Evolutionary conservation across 2,797 vertebrate species (phyloP).

Genomic region (Acanthornis magna): DNA sequence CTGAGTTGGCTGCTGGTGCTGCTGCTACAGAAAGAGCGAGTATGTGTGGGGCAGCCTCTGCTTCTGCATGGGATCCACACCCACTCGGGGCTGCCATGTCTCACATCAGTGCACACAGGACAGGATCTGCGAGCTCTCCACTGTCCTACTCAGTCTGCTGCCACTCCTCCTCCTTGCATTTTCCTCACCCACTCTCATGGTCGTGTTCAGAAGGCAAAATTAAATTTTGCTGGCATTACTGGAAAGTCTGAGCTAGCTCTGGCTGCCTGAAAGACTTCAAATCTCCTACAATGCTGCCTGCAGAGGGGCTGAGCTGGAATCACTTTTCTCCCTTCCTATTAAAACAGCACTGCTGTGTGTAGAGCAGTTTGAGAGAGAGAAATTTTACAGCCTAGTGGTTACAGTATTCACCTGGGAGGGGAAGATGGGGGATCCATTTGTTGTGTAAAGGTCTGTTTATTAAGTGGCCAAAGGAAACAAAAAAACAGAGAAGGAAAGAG

Average conservation of each 20-base stretch:
- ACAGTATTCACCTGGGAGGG: not conserved
- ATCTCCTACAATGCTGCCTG: not conserved
- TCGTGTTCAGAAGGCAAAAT: not conserved
- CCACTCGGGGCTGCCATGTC: not conserved
- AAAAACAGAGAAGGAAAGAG: not conserved
- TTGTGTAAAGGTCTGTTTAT: conserved; percentile 4
- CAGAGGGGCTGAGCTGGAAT: not conserved
- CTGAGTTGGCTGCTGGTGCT: not conserved
- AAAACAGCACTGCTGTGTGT: not conserved
- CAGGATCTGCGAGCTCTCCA: not conserved
- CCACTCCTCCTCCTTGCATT: not conserved
- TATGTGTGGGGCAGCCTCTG: not conserved
- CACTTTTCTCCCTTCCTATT: not conserved
- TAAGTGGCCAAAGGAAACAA: not conserved
- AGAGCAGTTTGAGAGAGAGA: not conserved
- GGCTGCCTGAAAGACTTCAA: not conserved
- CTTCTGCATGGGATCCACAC: not conserved
- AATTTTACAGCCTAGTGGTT: conserved; percentile 8
- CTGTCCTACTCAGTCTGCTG: not conserved
- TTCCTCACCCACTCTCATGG: not conserved
- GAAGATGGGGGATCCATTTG: not conserved
- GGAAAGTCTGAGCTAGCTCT: not conserved
- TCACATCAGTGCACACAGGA: not conserved
- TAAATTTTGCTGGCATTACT: not conserved
- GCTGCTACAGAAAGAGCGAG: not conserved